Percentiles rank a stretch among this genome's conserved stretches.
These are phyloP conservation scores for Elmis aenea DNA, from an alignment of 2,888 invertebrate species.

Conservation along the genomic window DNA sequence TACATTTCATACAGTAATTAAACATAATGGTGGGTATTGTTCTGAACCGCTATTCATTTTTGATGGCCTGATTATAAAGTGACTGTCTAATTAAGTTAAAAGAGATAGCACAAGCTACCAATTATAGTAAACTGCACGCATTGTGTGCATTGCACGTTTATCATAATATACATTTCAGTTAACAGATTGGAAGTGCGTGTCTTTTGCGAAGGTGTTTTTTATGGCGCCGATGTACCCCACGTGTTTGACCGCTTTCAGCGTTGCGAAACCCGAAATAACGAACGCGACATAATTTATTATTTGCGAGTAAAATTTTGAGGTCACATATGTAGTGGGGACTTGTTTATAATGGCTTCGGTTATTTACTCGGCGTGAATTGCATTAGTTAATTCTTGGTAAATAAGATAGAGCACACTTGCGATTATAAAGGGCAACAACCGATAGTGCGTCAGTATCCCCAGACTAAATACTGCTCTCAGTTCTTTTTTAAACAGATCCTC, in stretches of 20 bases:
- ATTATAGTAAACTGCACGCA: too few species aligned
- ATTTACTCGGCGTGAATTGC: conserved; percentile 19
- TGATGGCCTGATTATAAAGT: too few species aligned
- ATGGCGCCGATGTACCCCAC: conserved; percentile 15
- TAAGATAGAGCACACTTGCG: conserved; percentile 16
- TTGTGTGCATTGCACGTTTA: too few species aligned
- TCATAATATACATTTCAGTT: too few species aligned
- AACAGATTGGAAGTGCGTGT: too few species aligned
- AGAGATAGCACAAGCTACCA: too few species aligned
- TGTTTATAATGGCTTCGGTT: conserved; percentile 9
- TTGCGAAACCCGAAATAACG: conserved; percentile 27
- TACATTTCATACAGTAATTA: too few species aligned
- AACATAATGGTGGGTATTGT: too few species aligned
- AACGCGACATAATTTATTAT: conserved; percentile 20
- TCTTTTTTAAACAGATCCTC: conserved; percentile 15
- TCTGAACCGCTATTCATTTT: too few species aligned
- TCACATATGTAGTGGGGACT: conserved; percentile 19
- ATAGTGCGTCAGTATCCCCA: conserved; percentile 12
- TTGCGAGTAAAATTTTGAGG: conserved; percentile 26
- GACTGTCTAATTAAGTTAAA: too few species aligned
- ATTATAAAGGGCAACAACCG: conserved; percentile 24
- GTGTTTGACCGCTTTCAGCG: conserved; percentile 31
- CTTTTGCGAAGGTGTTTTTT: neutral
- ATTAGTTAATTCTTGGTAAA: conserved; percentile 17
- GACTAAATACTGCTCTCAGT: conserved; percentile 14